These are phyloP conservation scores for Scleropages formosus DNA, from an alignment of 2,797 vertebrate species.

Conservation along the genomic window DNA sequence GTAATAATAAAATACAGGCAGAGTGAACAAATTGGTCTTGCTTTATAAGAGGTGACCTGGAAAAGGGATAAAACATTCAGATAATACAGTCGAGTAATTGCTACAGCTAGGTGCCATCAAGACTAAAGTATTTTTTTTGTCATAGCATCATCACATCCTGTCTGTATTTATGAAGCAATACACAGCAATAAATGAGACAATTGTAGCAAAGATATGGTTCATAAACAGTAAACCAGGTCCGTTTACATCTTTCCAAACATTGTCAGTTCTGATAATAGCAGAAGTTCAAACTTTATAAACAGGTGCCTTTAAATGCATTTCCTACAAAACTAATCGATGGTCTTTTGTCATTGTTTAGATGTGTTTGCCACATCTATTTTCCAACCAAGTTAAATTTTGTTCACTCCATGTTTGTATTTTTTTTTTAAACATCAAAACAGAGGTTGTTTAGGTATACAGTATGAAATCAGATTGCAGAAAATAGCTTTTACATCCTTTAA, in stretches of 20 bases:
- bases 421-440: too few species aligned
- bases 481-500: too few species aligned
- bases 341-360: too few species aligned
- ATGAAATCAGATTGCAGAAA: too few species aligned
- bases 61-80: too few species aligned
- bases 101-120: too few species aligned
- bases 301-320: not conserved
- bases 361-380: not conserved
- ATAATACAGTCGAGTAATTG: too few species aligned
- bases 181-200: conserved; percentile 20
- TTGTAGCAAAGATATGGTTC: conserved; percentile 23
- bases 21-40: too few species aligned
- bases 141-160: not conserved
- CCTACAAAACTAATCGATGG: not conserved
- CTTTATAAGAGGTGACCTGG: too few species aligned
- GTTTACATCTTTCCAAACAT: conserved; percentile 43
- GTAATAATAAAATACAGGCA: too few species aligned
- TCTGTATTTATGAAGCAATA: not conserved
- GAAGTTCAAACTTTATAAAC: conserved; percentile 23
- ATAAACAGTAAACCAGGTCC: conserved; percentile 4
- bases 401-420: too few species aligned
- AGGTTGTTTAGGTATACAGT: too few species aligned
- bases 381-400: not conserved
- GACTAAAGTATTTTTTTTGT: not conserved
- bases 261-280: conserved; percentile 34